Conservation (phyloP, 2,113 vertebrate genomes). For the Thinocorus orbignyianus region DNA sequence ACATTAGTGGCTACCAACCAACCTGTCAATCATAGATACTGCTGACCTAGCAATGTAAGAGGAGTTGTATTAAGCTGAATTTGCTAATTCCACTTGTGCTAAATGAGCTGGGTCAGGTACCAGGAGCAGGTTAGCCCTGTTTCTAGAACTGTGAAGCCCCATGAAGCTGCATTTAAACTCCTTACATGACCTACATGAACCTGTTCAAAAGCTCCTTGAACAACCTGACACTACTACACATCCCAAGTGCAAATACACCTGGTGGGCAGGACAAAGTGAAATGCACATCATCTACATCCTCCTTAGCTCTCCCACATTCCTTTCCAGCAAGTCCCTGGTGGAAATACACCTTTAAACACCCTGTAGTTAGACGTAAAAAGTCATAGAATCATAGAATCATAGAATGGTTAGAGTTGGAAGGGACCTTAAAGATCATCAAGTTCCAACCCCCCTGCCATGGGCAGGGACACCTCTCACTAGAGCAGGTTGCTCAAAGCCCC, state of each 20-base stretch:
- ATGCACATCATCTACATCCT: background rate
- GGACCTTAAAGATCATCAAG: too few species aligned
- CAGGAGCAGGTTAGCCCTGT: background rate
- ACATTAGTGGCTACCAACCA: background rate
- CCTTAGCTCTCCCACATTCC: background rate
- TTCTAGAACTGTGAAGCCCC: background rate
- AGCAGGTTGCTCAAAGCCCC: too few species aligned
- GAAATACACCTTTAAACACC: background rate
- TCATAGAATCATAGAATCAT: too few species aligned
- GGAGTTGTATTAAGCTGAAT: background rate
- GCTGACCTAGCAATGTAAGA: background rate
- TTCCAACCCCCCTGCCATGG: too few species aligned
- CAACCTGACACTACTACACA: background rate
- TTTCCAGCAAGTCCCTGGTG: background rate
- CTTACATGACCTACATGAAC: background rate
- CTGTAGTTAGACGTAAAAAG: background rate
- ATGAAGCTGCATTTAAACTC: background rate
- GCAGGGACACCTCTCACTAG: too few species aligned
- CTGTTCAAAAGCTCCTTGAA: background rate
- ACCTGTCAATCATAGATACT: background rate
- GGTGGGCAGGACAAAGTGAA: background rate
- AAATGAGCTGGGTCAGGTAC: background rate
- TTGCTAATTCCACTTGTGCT: background rate
- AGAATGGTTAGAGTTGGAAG: too few species aligned
- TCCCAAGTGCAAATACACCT: background rate